Percentiles rank a stretch among this genome's conserved stretches.
phyloP scores from a whole-genome alignment of 2,797 vertebrate genomes.

The Orientallactaga sibirica region DNA sequence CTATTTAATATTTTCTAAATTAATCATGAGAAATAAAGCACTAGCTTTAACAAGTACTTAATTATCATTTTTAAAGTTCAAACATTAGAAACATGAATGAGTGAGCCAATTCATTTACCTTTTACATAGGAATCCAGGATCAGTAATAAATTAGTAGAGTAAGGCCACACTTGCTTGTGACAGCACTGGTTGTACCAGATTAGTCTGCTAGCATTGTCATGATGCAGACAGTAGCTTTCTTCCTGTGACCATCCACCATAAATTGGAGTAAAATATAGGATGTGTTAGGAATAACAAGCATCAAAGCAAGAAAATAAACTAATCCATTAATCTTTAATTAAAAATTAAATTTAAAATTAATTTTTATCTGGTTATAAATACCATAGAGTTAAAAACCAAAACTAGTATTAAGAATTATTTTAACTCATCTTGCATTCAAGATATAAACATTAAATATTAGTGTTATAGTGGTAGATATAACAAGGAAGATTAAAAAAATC shows the following conservation, averaged over 20 bases:
- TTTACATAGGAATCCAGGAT: neutral
- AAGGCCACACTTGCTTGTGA: neutral
- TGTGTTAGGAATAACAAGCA: no score
- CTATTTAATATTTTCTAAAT: slow-evolving; percentile 62
- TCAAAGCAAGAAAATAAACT: neutral
- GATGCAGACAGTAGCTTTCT: neutral
- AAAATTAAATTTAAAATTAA: no score
- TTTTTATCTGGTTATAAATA: no score
- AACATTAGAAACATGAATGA: neutral
- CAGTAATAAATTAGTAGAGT: neutral
- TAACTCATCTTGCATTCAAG: no score
- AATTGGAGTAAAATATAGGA: no score
- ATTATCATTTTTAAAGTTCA: slow-evolving; percentile 31
- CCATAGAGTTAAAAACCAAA: no score
- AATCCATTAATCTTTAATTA: no score
- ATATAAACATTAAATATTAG: no score
- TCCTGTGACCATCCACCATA: neutral
- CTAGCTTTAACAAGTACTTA: neutral
- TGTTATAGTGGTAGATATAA: no score
- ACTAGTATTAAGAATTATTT: no score
- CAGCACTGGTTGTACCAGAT: neutral
- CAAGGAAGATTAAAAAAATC: no score
- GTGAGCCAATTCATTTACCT: slow-evolving; percentile 2
- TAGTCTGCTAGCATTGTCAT: neutral
- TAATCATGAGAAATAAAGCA: slow-evolving; percentile 81